Evolutionary conservation across 2,888 invertebrate genomes (phyloP), one percentile per base, ranked within the genome.

Genomic region (Tenthredo scrophulariae): DNA sequence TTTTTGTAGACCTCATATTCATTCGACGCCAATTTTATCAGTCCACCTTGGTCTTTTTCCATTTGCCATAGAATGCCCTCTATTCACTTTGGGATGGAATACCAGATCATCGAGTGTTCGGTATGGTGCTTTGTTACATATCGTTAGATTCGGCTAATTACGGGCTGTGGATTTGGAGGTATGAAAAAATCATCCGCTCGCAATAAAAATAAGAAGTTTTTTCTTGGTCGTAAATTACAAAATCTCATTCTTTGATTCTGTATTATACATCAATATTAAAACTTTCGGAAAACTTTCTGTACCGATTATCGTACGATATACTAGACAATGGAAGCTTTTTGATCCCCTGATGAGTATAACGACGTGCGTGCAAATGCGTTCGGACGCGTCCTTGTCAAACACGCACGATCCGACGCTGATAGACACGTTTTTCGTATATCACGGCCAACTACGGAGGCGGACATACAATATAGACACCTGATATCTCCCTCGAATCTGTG

Each of bases 401-500:
- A 77, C 80, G 80, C 80, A 62, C 80, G 80, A 77, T 62, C 33
- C 58, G 13, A 58, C 62, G 58, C 58, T 62, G 62, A 80, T 80
- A 62, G 62, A 77, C 46, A 33, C 77, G 77, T 77, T 74, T 74
- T 74, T 74, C 77, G n/a, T 29, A 77, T 77, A 77, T 77, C 77
- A 77, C 77, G n/a, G 54, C 54, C 50, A 29, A 54, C 72, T 43
- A 37, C 46, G 37, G 22, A 40, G 58, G 80, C 29, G 40, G 58
- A 62, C 26, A 40, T 1, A 62, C 58, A 40, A 22, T 62, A 80
- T 80, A 80, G 50, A 54, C 75, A 77, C 75, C 75, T 50, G 75
- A 80, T 80, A 80, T 80, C 80, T 62, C 58, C 80, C 80, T 80
- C 80, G 58, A 80, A 80, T 80, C 80, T 80, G 15, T 37, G 80